phyloP scores from a whole-genome alignment of 2,888 invertebrate genomes.

The Acronicta psi region DNA sequence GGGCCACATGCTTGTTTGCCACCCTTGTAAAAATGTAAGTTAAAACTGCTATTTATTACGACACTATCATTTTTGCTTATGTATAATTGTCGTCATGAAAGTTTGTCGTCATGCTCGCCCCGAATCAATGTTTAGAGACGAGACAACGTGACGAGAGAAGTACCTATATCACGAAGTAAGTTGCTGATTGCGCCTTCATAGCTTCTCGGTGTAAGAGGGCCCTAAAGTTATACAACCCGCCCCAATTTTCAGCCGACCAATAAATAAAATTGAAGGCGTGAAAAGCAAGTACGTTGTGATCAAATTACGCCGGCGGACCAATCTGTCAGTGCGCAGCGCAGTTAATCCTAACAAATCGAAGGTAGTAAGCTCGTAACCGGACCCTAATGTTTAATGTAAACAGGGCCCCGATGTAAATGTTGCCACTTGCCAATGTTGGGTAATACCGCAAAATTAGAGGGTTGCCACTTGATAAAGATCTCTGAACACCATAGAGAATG shows the following conservation, averaged over 20 bases:
- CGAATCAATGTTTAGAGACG: no score
- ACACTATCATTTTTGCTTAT: no score
- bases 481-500: no score
- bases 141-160: no score
- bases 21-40: no score
- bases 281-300: conserved; percentile 25
- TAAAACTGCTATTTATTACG: no score
- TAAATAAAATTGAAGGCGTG: conserved; percentile 9
- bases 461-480: conserved; percentile 14
- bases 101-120: no score
- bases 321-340: conserved; percentile 25
- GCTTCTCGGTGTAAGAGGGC: no score
- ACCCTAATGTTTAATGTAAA: conserved; percentile 32
- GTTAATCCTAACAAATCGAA: conserved; percentile 42
- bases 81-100: no score
- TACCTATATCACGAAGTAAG: no score
- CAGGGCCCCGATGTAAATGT: conserved; percentile 35
- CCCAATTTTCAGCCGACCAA: conserved; percentile 4
- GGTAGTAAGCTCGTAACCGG: conserved; percentile 7
- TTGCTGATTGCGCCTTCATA: no score
- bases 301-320: conserved; percentile 32
- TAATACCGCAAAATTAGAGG: conserved; percentile 30
- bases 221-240: not conserved
- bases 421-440: conserved; percentile 14
- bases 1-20: no score